Evolutionary conservation across 2,113 vertebrate species (phyloP).

Genomic region (Empidonax alnorum): DNA sequence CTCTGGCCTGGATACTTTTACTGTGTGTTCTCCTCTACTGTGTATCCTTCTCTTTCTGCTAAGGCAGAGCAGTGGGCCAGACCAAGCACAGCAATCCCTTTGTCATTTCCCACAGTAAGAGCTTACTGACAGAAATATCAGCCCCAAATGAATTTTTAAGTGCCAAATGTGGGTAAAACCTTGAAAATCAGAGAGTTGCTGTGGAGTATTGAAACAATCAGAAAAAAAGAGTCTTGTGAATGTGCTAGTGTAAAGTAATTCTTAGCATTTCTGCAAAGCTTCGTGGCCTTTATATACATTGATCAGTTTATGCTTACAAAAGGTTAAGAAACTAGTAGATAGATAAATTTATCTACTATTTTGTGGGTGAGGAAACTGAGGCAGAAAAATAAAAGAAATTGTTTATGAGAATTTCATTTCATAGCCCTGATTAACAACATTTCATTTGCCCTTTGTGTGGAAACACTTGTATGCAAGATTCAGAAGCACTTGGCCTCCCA

Average conservation of each 20-base stretch:
- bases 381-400: background rate
- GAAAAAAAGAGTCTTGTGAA: background rate
- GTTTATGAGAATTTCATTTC: background rate
- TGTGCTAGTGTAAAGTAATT: background rate
- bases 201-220: background rate
- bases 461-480: background rate
- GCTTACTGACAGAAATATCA: background rate
- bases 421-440: background rate
- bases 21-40: background rate
- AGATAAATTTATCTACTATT: background rate
- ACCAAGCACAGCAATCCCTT: background rate
- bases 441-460: background rate
- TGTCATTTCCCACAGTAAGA: background rate
- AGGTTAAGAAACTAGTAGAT: background rate
- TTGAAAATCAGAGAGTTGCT: background rate
- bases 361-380: background rate
- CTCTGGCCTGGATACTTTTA: background rate
- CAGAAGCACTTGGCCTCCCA: background rate
- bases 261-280: background rate
- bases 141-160: background rate
- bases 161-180: background rate
- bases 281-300: background rate
- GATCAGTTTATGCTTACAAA: background rate
- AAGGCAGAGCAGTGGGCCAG: background rate
- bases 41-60: background rate